phyloP scores from a whole-genome alignment of 2,113 vertebrate genomes.

The Pelecanus crispus region DNA sequence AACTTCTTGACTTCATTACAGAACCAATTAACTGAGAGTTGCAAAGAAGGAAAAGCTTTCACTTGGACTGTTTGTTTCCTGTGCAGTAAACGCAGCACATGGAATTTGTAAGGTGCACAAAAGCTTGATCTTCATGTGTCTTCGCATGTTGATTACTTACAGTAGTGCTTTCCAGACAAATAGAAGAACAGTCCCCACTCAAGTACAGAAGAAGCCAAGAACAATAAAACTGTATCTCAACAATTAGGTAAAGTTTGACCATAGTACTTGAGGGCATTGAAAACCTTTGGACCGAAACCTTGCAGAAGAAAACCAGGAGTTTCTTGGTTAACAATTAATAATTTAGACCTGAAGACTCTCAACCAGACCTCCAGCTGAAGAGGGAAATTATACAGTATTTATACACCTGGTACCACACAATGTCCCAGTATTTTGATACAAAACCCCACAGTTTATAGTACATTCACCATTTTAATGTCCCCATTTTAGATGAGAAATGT shows the following conservation, averaged over 20 bases:
- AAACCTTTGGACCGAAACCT: constrained; percentile 47
- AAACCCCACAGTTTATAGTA: not conserved
- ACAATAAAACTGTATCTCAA: not conserved
- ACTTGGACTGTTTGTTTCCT: not conserved
- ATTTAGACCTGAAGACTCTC: not conserved
- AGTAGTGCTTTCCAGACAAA: constrained; percentile 14
- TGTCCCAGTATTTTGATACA: not conserved
- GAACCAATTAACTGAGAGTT: not conserved
- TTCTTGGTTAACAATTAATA: constrained; percentile 49
- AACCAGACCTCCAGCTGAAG: not conserved
- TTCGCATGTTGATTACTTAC: constrained; percentile 25
- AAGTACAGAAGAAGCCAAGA: not conserved
- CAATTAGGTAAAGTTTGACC: constrained; percentile 39
- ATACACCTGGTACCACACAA: not conserved
- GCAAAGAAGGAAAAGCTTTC: not conserved
- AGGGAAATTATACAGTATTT: not conserved
- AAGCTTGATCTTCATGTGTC: not conserved
- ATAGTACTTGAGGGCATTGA: not conserved
- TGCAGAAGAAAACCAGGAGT: not conserved
- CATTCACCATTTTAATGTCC: not conserved
- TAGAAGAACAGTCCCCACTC: not conserved
- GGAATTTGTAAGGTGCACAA: not conserved
- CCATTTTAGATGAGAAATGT: not conserved
- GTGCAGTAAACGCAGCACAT: not conserved
- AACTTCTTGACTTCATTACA: not conserved